Conservation (phyloP, 2,797 vertebrate species). For the Mastacembelus armatus region DNA sequence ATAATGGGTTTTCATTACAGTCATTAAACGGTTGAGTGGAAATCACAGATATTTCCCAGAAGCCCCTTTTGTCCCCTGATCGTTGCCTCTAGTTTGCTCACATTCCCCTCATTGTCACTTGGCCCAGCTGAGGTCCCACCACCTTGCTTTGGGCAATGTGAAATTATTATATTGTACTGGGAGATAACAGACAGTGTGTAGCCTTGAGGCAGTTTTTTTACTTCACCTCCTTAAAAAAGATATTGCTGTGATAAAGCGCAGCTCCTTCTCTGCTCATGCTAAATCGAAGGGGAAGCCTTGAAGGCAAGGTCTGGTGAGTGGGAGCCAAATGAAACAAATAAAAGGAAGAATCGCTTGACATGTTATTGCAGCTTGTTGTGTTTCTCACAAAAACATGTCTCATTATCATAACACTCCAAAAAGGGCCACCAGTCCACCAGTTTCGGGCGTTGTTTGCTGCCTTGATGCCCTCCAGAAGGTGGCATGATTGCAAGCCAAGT, state of each 20-base stretch:
- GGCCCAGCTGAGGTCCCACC: constrained; percentile 71
- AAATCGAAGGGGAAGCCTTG: constrained; percentile 76
- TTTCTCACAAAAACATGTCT: constrained; percentile 58
- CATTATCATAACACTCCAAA: constrained; percentile 52
- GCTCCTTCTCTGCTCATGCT: constrained; percentile 62
- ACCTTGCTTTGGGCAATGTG: constrained; percentile 74
- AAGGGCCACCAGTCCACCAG: constrained; percentile 45
- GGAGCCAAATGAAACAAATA: constrained; percentile 73
- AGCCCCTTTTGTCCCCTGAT: constrained; percentile 57
- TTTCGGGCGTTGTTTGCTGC: constrained; percentile 41
- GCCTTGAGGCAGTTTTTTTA: constrained; percentile 79
- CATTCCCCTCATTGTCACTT: constrained; percentile 64
- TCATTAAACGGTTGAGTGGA: constrained; percentile 59
- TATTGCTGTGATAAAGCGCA: constrained; percentile 78
- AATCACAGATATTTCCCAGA: constrained; percentile 61
- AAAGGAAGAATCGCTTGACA: constrained; percentile 55
- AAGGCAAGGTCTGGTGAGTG: constrained; percentile 74
- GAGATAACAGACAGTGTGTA: constrained; percentile 80
- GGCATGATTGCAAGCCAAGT: constrained; percentile 53
- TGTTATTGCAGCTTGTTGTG: constrained; percentile 63
- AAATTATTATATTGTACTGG: constrained; percentile 79
- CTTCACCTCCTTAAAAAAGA: constrained; percentile 81
- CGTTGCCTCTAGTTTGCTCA: constrained; percentile 69
- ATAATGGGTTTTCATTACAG: constrained; percentile 63
- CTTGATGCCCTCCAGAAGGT: constrained; percentile 40